These are phyloP conservation scores for Pterostichus madidus DNA, from an alignment of 2,888 invertebrate species.

Conservation along the genomic window DNA sequence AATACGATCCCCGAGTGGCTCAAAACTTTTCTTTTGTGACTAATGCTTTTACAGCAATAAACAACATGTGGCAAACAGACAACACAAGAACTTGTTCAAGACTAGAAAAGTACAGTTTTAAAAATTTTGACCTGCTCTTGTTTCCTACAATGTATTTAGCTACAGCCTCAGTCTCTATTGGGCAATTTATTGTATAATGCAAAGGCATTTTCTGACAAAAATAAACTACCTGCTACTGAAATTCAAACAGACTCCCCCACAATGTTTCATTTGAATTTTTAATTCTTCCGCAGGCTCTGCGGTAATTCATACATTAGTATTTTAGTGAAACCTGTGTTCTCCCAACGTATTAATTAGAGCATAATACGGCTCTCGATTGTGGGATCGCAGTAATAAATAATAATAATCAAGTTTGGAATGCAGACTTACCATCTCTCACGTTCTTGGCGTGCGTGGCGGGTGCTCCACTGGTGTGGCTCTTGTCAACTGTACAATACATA, in stretches of 20 bases:
- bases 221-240: slow-evolving; percentile 58
- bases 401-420: slow-evolving; percentile 64
- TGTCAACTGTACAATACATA: slow-evolving; percentile 88
- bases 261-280: slow-evolving; percentile 56
- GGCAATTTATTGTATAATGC: slow-evolving; percentile 27
- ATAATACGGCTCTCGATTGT: background rate
- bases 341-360: background rate
- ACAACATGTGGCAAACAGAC: slow-evolving; percentile 64
- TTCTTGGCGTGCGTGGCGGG: slow-evolving; percentile 85
- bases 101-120: slow-evolving; percentile 12
- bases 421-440: slow-evolving; percentile 87
- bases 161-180: background rate
- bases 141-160: background rate
- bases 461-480: slow-evolving; percentile 86
- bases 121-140: slow-evolving; percentile 1
- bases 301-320: background rate
- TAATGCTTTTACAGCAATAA: slow-evolving; percentile 55
- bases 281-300: background rate
- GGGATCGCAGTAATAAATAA: slow-evolving; percentile 32
- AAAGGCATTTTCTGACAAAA: slow-evolving; percentile 45
- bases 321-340: background rate
- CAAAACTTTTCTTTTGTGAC: slow-evolving; percentile 61
- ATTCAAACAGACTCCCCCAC: slow-evolving; percentile 41
- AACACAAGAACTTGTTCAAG: background rate
- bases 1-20: slow-evolving; percentile 47